Percentiles rank a stretch among this genome's conserved stretches.
Evolutionary conservation across 1,140 invertebrate genomes (phyloP).

Genomic region (Cotesia glomerata): DNA sequence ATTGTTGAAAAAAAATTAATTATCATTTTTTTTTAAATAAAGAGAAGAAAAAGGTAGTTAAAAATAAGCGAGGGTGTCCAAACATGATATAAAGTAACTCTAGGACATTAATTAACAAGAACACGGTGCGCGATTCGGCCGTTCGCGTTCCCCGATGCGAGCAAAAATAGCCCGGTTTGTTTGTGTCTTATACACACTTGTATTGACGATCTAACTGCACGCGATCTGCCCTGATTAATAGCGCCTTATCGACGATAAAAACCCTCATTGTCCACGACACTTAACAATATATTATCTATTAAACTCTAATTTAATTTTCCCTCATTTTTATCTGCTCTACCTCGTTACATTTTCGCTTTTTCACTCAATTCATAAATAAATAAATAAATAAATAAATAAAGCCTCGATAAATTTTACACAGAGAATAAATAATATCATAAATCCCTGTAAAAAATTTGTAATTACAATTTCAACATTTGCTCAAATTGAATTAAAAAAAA

Average conservation of each 20-base stretch:
- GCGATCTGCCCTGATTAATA: constrained; percentile 48
- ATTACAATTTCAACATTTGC: too few species aligned
- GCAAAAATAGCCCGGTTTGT: neutral
- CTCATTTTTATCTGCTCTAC: neutral
- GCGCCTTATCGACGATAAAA: constrained; percentile 43
- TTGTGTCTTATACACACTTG: neutral
- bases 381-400: neutral
- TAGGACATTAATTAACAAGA: constrained; percentile 54
- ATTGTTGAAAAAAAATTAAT: constrained; percentile 1
- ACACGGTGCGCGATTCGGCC: constrained; percentile 31
- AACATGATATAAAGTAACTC: constrained; percentile 33
- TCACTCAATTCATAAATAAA: too few species aligned
- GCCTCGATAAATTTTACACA: too few species aligned
- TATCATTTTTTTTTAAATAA: neutral
- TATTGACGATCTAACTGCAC: constrained; percentile 44
- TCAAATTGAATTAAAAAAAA: too few species aligned
- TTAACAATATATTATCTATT: neutral
- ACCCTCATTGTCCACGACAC: constrained; percentile 39
- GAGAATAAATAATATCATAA: too few species aligned
- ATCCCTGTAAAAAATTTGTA: too few species aligned
- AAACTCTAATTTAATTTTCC: neutral
- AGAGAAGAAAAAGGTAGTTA: neutral
- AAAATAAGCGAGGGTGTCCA: neutral
- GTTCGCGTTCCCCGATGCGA: constrained; percentile 10
- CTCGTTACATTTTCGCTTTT: too few species aligned